Conservation (phyloP, 2,113 vertebrate genomes). For the Xenotilapia longispinis region DNA sequence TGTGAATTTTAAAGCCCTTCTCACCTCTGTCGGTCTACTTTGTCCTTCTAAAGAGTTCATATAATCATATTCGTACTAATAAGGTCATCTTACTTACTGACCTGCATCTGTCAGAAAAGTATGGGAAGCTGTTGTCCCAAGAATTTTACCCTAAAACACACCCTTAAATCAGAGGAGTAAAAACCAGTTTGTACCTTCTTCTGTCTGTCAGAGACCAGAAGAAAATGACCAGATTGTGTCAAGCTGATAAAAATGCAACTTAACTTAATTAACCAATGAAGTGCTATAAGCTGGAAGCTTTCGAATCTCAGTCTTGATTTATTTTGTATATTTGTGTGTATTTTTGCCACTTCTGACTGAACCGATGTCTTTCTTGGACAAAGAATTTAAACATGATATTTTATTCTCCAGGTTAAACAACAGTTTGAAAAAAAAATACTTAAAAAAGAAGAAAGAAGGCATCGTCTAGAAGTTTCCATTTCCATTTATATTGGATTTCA, state of each 20-base stretch:
- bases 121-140: neutral
- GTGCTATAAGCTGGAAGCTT: neutral
- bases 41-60: neutral
- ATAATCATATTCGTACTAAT: neutral
- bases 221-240: neutral
- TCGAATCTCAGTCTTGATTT: neutral
- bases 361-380: neutral
- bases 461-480: neutral
- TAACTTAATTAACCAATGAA: neutral
- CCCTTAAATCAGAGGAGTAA: neutral
- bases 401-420: neutral
- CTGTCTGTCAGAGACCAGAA: neutral
- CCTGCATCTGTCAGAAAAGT: neutral
- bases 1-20: neutral
- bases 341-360: neutral
- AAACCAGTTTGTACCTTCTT: neutral
- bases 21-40: neutral
- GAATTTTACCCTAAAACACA: neutral
- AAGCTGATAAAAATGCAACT: neutral
- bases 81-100: neutral
- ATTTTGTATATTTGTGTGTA: neutral
- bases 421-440: neutral
- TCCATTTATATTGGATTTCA: neutral
- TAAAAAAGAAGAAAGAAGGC: neutral
- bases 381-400: neutral